A percentile compares a stretch with the other conserved stretches of the same genome.
phyloP scores from a whole-genome alignment of 92 coral and sea anemone species.

The Micromussa lordhowensis region DNA sequence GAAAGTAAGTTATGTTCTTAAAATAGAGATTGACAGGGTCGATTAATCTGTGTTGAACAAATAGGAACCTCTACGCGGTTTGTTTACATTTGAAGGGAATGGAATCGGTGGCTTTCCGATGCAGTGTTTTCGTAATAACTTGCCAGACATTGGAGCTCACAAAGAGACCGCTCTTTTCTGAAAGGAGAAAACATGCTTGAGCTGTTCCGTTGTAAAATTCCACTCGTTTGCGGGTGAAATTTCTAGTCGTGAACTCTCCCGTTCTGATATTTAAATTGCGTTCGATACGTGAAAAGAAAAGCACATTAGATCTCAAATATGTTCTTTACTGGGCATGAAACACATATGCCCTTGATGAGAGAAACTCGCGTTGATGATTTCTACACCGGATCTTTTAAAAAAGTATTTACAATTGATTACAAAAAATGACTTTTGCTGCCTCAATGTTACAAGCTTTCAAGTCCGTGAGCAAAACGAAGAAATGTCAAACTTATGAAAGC shows the following conservation, averaged over 20 bases:
- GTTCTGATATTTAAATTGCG: background rate
- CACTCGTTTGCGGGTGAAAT: background rate
- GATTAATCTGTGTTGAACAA: background rate
- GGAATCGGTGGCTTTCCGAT: conserved; percentile 1
- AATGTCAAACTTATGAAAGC: background rate
- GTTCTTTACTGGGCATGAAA: background rate
- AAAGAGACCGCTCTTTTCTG: conserved; percentile 9
- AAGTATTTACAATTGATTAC: background rate
- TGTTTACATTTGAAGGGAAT: conserved; percentile 14
- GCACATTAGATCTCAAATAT: background rate
- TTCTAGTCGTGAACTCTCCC: background rate
- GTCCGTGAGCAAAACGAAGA: background rate
- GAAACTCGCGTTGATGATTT: conserved; percentile 10
- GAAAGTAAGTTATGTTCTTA: conserved; percentile 32
- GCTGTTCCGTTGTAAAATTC: background rate
- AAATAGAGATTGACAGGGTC: background rate
- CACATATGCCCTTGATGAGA: background rate
- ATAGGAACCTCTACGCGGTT: background rate
- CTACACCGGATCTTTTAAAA: conserved; percentile 27
- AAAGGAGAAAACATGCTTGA: background rate
- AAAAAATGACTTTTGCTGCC: background rate
- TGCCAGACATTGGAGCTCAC: conserved; percentile 5
- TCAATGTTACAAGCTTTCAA: too few species aligned
- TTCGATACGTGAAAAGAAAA: background rate
- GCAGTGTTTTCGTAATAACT: conserved; percentile 5